These are phyloP conservation scores for Petrolisthes manimaculis DNA, from an alignment of 2,888 invertebrate genomes.

Conservation along the genomic window DNA sequence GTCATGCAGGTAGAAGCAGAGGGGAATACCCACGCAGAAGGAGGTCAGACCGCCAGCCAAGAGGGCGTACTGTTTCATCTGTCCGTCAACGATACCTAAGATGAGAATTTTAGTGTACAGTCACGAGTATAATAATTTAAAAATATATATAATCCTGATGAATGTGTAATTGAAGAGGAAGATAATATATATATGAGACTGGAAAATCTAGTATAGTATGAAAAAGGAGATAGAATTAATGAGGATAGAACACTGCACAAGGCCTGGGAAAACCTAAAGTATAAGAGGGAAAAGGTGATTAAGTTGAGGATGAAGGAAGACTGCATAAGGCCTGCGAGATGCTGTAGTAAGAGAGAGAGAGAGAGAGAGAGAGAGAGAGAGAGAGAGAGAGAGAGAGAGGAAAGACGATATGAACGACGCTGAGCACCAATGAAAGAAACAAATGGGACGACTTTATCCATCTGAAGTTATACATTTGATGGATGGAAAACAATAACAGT, in stretches of 20 bases:
- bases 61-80: constrained; percentile 49
- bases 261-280: no score
- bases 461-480: background rate
- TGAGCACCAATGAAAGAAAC: no score
- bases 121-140: no score
- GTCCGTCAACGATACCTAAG: constrained; percentile 65
- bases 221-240: no score
- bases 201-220: no score
- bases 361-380: constrained; percentile 16
- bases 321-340: background rate
- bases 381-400: background rate
- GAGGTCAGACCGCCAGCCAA: constrained; percentile 61
- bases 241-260: no score
- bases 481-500: background rate
- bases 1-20: constrained; percentile 51
- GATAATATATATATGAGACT: no score
- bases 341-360: background rate
- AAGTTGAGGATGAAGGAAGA: background rate
- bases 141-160: no score
- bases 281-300: no score
- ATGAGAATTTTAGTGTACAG: background rate
- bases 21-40: constrained; percentile 44
- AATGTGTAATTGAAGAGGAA: no score
- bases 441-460: background rate
- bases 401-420: no score